Evolutionary conservation across 2,888 invertebrate genomes (phyloP).

Genomic region (Eustalomyia histrio): DNA sequence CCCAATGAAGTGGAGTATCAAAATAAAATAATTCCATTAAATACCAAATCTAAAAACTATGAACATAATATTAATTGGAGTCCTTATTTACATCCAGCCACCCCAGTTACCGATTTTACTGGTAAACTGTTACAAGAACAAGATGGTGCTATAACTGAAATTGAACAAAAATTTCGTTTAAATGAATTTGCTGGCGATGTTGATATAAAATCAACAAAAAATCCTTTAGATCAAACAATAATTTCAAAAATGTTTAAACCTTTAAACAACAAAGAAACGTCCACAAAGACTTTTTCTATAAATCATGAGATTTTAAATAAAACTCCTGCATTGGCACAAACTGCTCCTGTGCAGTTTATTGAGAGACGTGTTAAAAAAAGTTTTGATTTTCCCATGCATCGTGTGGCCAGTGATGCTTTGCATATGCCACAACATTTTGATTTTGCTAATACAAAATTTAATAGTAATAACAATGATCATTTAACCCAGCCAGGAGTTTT

Average conservation of each 20-base stretch:
- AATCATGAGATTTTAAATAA: slow-evolving; percentile 48
- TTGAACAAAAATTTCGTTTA: slow-evolving; percentile 77
- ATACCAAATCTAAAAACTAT: slow-evolving; percentile 23
- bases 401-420: slow-evolving; percentile 73
- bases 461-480: slow-evolving; percentile 69
- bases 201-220: slow-evolving; percentile 49
- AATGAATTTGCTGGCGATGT: slow-evolving; percentile 70
- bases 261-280: neutral
- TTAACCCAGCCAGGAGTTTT: neutral
- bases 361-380: slow-evolving; percentile 79
- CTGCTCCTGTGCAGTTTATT: slow-evolving; percentile 70
- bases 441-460: slow-evolving; percentile 79
- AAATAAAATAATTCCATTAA: neutral
- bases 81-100: slow-evolving; percentile 54
- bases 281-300: slow-evolving; percentile 1
- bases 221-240: neutral
- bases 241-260: neutral
- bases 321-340: slow-evolving; percentile 31
- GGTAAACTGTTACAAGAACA: slow-evolving; percentile 77
- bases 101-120: slow-evolving; percentile 71
- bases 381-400: slow-evolving; percentile 77
- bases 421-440: slow-evolving; percentile 74
- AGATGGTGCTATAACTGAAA: slow-evolving; percentile 78
- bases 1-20: slow-evolving; percentile 71
- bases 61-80: slow-evolving; percentile 60